These are phyloP conservation scores for Elysia chlorotica DNA, from an alignment of 1,140 invertebrate species.

Conservation along the genomic window DNA sequence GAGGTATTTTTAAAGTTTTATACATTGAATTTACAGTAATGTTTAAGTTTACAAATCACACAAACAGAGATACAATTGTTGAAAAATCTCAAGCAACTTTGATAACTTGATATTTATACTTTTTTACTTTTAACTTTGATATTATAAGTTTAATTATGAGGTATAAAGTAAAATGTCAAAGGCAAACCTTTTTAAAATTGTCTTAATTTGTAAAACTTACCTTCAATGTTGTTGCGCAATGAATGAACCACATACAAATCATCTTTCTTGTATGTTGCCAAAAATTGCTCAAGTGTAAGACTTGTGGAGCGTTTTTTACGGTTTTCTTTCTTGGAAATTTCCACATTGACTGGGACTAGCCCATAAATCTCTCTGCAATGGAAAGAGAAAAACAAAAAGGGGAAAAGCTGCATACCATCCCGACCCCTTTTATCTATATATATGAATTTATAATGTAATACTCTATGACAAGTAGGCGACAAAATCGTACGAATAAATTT, in stretches of 20 bases:
- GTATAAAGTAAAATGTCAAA: not conserved
- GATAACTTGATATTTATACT: not conserved
- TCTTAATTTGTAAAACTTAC: not conserved
- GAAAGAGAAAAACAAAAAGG: not conserved
- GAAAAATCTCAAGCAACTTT: too few relatives aligned
- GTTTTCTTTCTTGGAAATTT: slow-evolving; percentile 57
- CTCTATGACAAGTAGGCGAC: not conserved
- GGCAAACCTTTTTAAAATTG: not conserved
- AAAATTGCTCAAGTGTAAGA: slow-evolving; percentile 49
- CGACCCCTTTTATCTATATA: not conserved
- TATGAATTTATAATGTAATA: not conserved
- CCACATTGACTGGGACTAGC: slow-evolving; percentile 41
- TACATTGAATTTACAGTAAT: too few relatives aligned
- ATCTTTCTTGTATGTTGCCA: slow-evolving; percentile 44
- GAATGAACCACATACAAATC: slow-evolving; percentile 57
- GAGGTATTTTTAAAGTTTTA: too few relatives aligned
- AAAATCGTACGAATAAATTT: not conserved
- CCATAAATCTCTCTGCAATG: slow-evolving; percentile 40
- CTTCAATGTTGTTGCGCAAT: slow-evolving; percentile 38
- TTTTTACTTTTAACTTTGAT: not conserved
- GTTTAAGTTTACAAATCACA: not conserved
- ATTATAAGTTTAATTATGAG: not conserved
- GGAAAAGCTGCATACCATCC: not conserved
- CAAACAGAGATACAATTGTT: not conserved
- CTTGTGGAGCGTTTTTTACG: slow-evolving; percentile 27